Evolutionary conservation across 2,113 vertebrate genomes (phyloP).

Genomic region (Scomber colias): DNA sequence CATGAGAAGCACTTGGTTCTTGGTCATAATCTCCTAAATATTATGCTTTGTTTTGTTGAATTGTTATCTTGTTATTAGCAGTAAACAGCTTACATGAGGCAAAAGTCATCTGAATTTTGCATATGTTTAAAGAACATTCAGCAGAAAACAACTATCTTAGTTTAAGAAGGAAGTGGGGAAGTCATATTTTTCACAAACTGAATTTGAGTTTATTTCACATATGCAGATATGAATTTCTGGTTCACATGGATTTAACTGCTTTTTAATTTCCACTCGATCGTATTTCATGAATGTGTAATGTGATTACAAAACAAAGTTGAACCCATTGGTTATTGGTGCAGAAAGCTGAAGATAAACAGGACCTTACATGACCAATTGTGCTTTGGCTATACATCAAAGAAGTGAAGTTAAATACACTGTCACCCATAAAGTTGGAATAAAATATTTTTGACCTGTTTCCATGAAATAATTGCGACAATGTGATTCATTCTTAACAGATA

Average conservation of each 20-base stretch:
- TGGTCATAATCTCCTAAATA: constrained; percentile 7
- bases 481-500: too few relatives aligned
- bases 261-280: neutral
- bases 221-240: neutral
- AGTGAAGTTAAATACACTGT: neutral
- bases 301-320: constrained; percentile 7
- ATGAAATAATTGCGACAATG: too few relatives aligned
- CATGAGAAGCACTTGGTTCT: constrained; percentile 19
- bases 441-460: too few relatives aligned
- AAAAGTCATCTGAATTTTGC: constrained; percentile 8
- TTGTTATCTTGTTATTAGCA: constrained; percentile 18
- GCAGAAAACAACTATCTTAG: neutral
- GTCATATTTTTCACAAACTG: neutral
- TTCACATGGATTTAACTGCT: neutral
- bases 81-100: neutral
- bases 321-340: constrained; percentile 15
- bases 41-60: constrained; percentile 23
- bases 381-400: neutral
- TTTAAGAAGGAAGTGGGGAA: neutral
- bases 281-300: constrained; percentile 4
- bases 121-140: neutral
- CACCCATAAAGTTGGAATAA: too few relatives aligned
- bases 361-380: neutral
- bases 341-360: constrained; percentile 3
- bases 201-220: neutral